Evolutionary conservation across 2,888 invertebrate genomes (phyloP).

Genomic region (Chrysodeixis includens): DNA sequence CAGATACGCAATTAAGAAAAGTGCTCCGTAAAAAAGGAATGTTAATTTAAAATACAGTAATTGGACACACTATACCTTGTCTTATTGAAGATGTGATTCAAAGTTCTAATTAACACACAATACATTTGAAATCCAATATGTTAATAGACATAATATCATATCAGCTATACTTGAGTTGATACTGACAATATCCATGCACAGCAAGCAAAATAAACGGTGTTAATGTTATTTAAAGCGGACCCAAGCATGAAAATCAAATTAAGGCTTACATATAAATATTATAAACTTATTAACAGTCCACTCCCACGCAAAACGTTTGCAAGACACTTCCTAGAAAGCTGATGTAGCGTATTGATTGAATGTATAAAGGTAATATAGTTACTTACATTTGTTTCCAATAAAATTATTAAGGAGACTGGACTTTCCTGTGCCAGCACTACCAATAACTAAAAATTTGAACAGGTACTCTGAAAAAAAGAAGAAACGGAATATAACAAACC

Average conservation of each 20-base stretch:
- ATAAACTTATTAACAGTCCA: neutral
- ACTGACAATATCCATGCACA: too few species aligned
- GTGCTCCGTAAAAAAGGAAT: too few species aligned
- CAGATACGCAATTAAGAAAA: too few species aligned
- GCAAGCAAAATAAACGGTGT: neutral
- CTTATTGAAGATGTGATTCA: too few species aligned
- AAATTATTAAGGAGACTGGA: slow-evolving; percentile 95
- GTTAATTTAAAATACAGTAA: too few species aligned
- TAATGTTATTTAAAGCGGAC: neutral
- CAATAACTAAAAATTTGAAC: slow-evolving; percentile 95
- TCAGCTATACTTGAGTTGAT: too few species aligned
- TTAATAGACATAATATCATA: too few species aligned
- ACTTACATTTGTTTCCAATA: slow-evolving; percentile 95
- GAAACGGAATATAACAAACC: neutral
- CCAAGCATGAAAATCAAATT: too few species aligned
- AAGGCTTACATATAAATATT: neutral
- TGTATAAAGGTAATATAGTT: slow-evolving; percentile 8
- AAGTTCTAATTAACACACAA: too few species aligned
- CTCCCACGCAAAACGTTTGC: neutral
- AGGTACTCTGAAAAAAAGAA: slow-evolving; percentile 91
- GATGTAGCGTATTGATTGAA: neutral
- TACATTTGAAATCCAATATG: too few species aligned
- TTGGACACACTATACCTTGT: too few species aligned
- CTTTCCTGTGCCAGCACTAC: slow-evolving; percentile 95
- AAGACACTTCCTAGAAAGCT: slow-evolving; percentile 5